Percentiles rank a stretch among this genome's conserved stretches.
Evolutionary conservation across 2,888 invertebrate genomes (phyloP).

Genomic region (Ceramica pisi): DNA sequence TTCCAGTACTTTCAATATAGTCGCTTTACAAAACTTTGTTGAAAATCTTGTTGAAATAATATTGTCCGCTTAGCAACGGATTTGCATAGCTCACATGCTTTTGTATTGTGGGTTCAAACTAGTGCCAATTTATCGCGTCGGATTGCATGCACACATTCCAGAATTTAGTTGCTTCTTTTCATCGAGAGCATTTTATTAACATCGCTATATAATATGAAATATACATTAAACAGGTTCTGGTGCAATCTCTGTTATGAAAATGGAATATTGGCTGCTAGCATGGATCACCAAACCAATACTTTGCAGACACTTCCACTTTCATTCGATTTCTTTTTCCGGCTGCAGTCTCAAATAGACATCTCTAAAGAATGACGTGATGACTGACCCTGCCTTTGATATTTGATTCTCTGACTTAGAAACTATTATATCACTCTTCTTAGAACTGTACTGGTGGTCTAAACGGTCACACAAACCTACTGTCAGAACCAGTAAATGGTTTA

Average conservation of each 20-base stretch:
- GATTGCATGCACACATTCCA: constrained; percentile 27
- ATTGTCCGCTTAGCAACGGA: constrained; percentile 30
- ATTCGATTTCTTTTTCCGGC: neutral
- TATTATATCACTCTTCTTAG: constrained; percentile 38
- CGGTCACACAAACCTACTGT: constrained; percentile 51
- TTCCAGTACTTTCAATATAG: neutral
- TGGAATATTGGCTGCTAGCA: neutral
- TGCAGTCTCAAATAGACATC: neutral
- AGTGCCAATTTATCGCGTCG: constrained; percentile 41
- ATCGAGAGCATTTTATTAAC: constrained; percentile 4
- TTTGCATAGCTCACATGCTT: neutral
- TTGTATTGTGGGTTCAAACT: constrained; percentile 18
- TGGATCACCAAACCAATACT: neutral
- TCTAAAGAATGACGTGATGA: neutral
- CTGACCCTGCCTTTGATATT: constrained; percentile 28
- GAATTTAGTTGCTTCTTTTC: constrained; percentile 6
- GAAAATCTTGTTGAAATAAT: constrained; percentile 8
- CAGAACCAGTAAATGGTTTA: constrained; percentile 63
- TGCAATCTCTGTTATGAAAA: neutral
- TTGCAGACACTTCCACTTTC: too few species aligned
- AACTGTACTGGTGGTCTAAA: constrained; percentile 47
- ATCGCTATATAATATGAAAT: constrained; percentile 1
- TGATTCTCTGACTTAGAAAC: constrained; percentile 14
- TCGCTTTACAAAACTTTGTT: constrained; percentile 1
- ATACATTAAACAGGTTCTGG: neutral